A percentile compares a stretch with the other conserved stretches of the same genome.
These are phyloP conservation scores for Phyllotreta striolata DNA, from an alignment of 2,888 invertebrate species.

Conservation along the genomic window DNA sequence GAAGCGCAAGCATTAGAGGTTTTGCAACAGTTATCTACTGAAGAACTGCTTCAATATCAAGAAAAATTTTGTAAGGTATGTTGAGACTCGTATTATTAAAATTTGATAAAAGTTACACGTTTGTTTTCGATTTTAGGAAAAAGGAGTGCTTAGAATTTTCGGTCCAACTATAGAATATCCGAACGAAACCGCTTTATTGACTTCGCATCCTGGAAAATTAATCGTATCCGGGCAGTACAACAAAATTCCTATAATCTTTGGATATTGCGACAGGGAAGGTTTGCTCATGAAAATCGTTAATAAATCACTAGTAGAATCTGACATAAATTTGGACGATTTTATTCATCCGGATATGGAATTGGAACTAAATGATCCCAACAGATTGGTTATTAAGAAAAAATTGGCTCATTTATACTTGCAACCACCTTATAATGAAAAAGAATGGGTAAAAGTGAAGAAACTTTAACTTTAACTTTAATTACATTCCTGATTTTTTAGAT, in stretches of 20 bases:
- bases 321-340: neutral
- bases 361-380: conserved; percentile 4
- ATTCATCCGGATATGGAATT: conserved; percentile 16
- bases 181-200: conserved; percentile 25
- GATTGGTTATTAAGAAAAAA: conserved; percentile 1
- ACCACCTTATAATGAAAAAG: conserved; percentile 15
- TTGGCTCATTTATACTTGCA: conserved; percentile 15
- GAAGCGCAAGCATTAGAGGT: conserved; percentile 3
- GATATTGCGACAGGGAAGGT: conserved; percentile 55
- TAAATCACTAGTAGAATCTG: neutral
- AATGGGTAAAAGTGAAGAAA: neutral
- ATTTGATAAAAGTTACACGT: neutral
- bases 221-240: conserved; percentile 42
- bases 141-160: neutral
- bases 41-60: neutral
- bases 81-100: neutral
- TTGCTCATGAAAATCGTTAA: conserved; percentile 31
- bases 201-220: conserved; percentile 12
- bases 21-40: neutral
- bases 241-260: conserved; percentile 56
- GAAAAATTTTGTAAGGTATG: neutral
- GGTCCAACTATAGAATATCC: conserved; percentile 25
- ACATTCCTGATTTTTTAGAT: conserved; percentile 19
- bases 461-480: neutral
- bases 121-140: neutral